Conservation (phyloP, 2,113 vertebrate species). For the Apaloderma vittatum region DNA sequence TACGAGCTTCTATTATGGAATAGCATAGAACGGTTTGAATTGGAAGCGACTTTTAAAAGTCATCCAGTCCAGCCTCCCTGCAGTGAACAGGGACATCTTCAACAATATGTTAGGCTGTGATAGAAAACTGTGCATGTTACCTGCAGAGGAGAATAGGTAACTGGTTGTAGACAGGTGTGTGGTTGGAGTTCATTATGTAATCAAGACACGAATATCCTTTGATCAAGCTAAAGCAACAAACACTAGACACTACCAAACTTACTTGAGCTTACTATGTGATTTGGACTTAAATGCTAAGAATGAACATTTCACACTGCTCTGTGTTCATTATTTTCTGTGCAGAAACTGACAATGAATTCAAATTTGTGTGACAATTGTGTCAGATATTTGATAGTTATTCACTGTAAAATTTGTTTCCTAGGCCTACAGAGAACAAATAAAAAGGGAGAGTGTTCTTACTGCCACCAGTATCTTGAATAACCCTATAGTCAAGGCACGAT, state of each 20-base stretch:
- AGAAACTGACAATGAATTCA: neutral
- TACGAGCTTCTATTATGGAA: neutral
- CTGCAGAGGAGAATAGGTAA: neutral
- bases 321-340: neutral
- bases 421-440: slow-evolving; percentile 90
- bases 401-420: slow-evolving; percentile 56
- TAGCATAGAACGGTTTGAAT: neutral
- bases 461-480: slow-evolving; percentile 91
- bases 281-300: neutral
- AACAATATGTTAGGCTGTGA: neutral
- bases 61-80: neutral
- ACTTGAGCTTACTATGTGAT: neutral
- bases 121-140: neutral
- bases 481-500: slow-evolving; percentile 86
- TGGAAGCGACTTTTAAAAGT: neutral
- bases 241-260: neutral
- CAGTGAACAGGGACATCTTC: neutral
- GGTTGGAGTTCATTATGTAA: neutral
- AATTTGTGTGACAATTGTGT: neutral
- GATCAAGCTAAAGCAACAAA: neutral
- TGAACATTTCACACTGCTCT: neutral
- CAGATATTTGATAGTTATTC: neutral
- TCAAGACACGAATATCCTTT: neutral
- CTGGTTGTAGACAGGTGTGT: neutral
- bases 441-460: slow-evolving; percentile 88